Base-by-base conservation (phyloP, 2,888 invertebrate species). In the Trachelus stipa region DNA sequence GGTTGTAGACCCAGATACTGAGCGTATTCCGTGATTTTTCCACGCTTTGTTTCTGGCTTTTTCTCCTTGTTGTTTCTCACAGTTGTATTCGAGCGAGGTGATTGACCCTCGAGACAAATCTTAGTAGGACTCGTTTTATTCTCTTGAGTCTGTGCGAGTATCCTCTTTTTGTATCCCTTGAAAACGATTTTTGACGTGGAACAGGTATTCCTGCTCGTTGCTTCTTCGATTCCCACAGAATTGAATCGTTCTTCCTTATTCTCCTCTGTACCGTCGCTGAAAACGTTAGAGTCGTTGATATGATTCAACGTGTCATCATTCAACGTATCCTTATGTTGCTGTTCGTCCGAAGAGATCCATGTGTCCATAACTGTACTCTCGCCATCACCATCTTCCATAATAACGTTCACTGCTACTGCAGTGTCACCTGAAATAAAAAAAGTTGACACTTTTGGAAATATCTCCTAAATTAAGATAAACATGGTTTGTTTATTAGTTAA, bases 1-100 rank as follows among this genome's bases (percentile, higher is more conserved):
- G 95, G 94, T 30, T 56, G 56, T 78, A 96, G 90, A 23, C 95
- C 95, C 84, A 95, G 92, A 90, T 95, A 95, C 88, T 96, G 95
- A 75, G 95, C 95, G 92, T 95, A 95, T 87, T 95, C 95, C 74
- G 91, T 88, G 81, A 91, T 91, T 79, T 90, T 80, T 77, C 90
- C 78, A 85, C 88, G 40, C 84, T 90, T 90, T 11, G 81, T 81
- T 69, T 88, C 88, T 4, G 77, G 74, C 69, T 78, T 81, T 56
- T 83, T 85, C 0, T 84, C 84, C 69, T 84, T 86, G 71, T 79
- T 80, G 33, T 77, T 79, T 33, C 85, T 87, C 6, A 77, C 73
- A 30, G 77, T 12, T 30, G 37, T 12, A 34, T 34, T 23, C 35
- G 69, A 76, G 12, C 40, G 40, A 31, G 68, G 76, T 0, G 31